phyloP scores from a whole-genome alignment of 2,888 invertebrate genomes.

The Petrolisthes manimaculis region DNA sequence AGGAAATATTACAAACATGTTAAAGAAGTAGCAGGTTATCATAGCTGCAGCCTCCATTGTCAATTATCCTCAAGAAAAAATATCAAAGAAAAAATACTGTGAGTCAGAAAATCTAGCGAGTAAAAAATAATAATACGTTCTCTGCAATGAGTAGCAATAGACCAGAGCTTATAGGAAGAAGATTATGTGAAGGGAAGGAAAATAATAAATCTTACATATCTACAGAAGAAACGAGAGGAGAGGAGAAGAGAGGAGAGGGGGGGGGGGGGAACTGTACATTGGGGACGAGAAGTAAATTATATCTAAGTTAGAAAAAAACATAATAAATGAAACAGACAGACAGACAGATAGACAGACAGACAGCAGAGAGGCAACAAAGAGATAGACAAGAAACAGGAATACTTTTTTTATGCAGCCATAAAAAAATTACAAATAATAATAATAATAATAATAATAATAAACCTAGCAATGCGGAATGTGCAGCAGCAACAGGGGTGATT shows the following conservation, averaged over 20 bases:
- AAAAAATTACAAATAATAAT: too few relatives aligned
- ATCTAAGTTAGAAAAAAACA: background rate
- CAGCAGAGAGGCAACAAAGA: slow-evolving; percentile 12
- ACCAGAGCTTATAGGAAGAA: slow-evolving; percentile 3
- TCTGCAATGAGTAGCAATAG: slow-evolving; percentile 58
- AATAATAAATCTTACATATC: slow-evolving; percentile 7
- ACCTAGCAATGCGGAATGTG: slow-evolving; percentile 59
- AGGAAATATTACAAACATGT: slow-evolving; percentile 28
- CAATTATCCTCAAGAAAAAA: slow-evolving; percentile 25
- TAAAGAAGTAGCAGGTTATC: slow-evolving; percentile 2
- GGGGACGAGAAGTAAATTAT: background rate
- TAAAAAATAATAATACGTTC: slow-evolving; percentile 10
- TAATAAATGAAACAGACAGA: slow-evolving; percentile 17
- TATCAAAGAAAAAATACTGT: slow-evolving; percentile 23
- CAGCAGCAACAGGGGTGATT: slow-evolving; percentile 53
- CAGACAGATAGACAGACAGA: slow-evolving; percentile 15
- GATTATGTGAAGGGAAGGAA: background rate
- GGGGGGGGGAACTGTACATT: background rate
- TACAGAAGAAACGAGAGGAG: background rate
- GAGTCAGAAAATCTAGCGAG: slow-evolving; percentile 28
- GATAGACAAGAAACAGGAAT: slow-evolving; percentile 29
- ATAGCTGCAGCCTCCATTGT: slow-evolving; percentile 21
- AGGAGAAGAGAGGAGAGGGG: background rate
- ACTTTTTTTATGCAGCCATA: too few relatives aligned
- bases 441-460: slow-evolving; percentile 16